Conservation (phyloP, 2,113 vertebrate species). For the Percina caprodes region DNA sequence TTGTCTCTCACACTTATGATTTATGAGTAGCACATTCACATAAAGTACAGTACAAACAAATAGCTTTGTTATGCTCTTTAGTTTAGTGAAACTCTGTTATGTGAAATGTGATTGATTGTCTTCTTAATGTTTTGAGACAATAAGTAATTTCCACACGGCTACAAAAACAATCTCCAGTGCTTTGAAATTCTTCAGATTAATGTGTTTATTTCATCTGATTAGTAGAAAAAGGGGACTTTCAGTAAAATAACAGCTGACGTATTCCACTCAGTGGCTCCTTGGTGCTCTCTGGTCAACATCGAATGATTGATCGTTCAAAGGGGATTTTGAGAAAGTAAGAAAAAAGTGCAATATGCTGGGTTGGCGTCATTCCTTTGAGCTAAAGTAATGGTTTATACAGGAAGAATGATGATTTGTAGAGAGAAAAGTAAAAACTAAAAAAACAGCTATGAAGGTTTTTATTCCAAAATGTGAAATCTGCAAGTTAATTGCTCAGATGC, state of each 20-base stretch:
- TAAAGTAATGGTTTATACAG: slow-evolving; percentile 48
- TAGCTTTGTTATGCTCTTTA: not conserved
- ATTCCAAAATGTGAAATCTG: not conserved
- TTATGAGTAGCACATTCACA: slow-evolving; percentile 13
- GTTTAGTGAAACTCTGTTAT: slow-evolving; percentile 20
- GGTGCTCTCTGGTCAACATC: slow-evolving; percentile 29
- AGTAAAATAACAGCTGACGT: slow-evolving; percentile 66
- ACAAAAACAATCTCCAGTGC: slow-evolving; percentile 47
- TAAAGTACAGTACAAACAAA: not conserved
- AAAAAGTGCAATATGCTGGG: slow-evolving; percentile 27
- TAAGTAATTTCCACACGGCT: slow-evolving; percentile 42
- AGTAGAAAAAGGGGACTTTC: slow-evolving; percentile 54
- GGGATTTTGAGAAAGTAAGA: slow-evolving; percentile 20
- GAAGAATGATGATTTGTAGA: slow-evolving; percentile 17
- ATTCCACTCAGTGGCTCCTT: slow-evolving; percentile 32
- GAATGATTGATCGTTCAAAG: slow-evolving; percentile 61
- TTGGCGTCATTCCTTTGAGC: slow-evolving; percentile 48
- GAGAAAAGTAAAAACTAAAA: slow-evolving; percentile 2
- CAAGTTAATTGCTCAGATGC: not conserved
- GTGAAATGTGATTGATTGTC: slow-evolving; percentile 54
- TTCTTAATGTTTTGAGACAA: slow-evolving; percentile 44
- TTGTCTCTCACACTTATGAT: not conserved
- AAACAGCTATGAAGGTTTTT: not conserved
- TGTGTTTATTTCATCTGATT: slow-evolving; percentile 67
- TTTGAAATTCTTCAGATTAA: slow-evolving; percentile 57